Base-by-base conservation (phyloP, 2,888 invertebrate genomes). In the Nematopogon swammerdamellus region DNA sequence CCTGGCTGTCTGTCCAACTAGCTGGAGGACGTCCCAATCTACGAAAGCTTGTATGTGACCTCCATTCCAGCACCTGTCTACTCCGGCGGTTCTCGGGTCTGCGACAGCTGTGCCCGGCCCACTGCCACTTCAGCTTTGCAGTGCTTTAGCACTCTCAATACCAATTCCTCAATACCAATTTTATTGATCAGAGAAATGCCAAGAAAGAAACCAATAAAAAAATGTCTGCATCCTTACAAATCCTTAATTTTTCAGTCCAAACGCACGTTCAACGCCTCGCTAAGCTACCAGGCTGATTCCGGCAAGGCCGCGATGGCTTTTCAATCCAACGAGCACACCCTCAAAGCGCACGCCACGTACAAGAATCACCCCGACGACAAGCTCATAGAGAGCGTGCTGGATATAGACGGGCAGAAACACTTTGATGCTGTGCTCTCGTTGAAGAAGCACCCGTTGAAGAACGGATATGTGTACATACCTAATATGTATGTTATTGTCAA, bases 321-420 rank as follows among this genome's bases (percentile, higher is more conserved):
- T 49, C 82, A 86, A 56, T 89, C 90, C 2, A 84, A 85, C 2
- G 82, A 84, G 18, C 87, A 84, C 54, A 83, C 80, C 0, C 72
- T 91, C 3, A 75, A 85, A 46, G 91, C 91, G 0, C 83, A 85
- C 54, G 92, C 89, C 0, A 81, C 83, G 52, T 91, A 90, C 57
- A 85, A 85, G 49, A 87, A 88, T 60, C 80, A 86, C 20, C 84
- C 84, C 0, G 80, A 84, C 52, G 86, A 89, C 60, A 87, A 87
- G 53, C 83, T 83, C 8, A 61, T 92, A 4, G 85, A 89, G 56
- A 79, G 91, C 0, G 86, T 85, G 19, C 62, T 92, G 2, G 87
- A 91, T 56, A 85, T 89, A 5, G 88, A 92, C 59, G 87, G 89
- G 0, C 77, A 84, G 46, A 87, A 86, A 55, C 87, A 89, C 61